Conservation (phyloP, 2,113 vertebrate genomes). For the Sakesphorus luctuosus region DNA sequence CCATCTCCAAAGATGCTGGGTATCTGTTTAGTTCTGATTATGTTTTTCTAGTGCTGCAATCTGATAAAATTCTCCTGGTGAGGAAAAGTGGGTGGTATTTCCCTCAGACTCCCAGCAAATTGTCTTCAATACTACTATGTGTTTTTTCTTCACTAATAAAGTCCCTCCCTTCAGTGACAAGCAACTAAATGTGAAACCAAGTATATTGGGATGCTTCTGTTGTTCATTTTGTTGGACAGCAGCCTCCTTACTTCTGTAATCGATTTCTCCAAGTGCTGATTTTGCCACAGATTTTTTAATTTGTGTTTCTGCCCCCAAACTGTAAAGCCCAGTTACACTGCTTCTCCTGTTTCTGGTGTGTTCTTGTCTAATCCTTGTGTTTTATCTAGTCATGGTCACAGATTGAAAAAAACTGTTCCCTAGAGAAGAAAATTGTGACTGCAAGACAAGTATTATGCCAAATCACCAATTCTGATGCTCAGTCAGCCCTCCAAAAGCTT, state of each 20-base stretch:
- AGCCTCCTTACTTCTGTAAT: background rate
- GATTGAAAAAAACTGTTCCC: background rate
- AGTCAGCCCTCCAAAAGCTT: background rate
- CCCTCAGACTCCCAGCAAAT: background rate
- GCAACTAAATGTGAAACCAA: background rate
- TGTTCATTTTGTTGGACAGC: background rate
- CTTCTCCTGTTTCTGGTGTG: background rate
- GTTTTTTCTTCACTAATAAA: background rate
- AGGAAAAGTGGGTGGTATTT: background rate
- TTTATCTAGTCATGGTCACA: background rate
- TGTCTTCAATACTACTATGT: background rate
- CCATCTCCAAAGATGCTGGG: background rate
- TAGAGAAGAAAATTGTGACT: background rate
- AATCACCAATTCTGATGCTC: background rate
- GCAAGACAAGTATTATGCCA: background rate
- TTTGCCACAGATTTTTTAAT: background rate
- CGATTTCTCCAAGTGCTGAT: background rate
- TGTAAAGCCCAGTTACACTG: background rate
- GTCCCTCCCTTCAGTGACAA: background rate
- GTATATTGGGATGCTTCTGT: background rate
- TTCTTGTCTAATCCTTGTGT: background rate
- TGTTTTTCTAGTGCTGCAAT: background rate
- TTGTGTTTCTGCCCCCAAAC: background rate
- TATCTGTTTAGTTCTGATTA: background rate
- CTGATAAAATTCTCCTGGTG: background rate